Evolutionary conservation across 2,888 invertebrate species (phyloP).

Genomic region (Mesochorus sp.): DNA sequence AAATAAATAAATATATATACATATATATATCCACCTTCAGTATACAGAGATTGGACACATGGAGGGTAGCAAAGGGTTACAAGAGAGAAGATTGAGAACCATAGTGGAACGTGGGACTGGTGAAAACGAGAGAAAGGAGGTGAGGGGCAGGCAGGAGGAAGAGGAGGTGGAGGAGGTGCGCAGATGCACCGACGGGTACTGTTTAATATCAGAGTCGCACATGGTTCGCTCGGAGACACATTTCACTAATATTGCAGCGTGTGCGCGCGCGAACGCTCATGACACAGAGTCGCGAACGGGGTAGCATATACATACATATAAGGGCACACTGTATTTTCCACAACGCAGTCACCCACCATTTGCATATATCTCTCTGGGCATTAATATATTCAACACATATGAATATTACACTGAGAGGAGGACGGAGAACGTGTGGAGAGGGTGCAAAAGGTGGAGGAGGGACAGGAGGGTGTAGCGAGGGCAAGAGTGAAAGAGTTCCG

Average conservation of each 20-base stretch:
- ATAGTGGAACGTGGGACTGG: conserved; percentile 11
- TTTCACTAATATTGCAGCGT: conserved; percentile 79
- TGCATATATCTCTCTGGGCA: conserved; percentile 76
- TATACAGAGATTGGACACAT: not conserved
- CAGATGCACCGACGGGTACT: conserved; percentile 78
- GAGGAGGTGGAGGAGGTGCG: conserved; percentile 65
- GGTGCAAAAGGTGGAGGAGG: conserved; percentile 64
- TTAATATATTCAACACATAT: conserved; percentile 82
- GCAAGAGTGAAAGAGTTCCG: conserved; percentile 49
- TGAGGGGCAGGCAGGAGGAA: conserved; percentile 50
- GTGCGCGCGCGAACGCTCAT: conserved; percentile 2
- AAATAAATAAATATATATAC: not conserved
- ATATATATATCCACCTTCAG: not conserved
- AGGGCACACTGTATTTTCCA: conserved; percentile 26
- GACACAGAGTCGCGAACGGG: conserved; percentile 7
- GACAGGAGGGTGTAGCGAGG: conserved; percentile 41
- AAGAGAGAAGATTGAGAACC: conserved; percentile 47
- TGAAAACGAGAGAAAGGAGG: conserved; percentile 57
- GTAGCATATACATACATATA: conserved; percentile 55
- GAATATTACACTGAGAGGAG: conserved; percentile 77
- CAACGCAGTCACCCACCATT: conserved; percentile 71
- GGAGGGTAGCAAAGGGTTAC: conserved; percentile 19
- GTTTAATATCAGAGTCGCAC: conserved; percentile 81
- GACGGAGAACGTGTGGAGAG: conserved; percentile 64
- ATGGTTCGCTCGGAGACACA: conserved; percentile 79